Evolutionary conservation across 2,888 invertebrate species (phyloP), one percentile per base, ranked within the genome.

Genomic region (Acronicta psi): DNA sequence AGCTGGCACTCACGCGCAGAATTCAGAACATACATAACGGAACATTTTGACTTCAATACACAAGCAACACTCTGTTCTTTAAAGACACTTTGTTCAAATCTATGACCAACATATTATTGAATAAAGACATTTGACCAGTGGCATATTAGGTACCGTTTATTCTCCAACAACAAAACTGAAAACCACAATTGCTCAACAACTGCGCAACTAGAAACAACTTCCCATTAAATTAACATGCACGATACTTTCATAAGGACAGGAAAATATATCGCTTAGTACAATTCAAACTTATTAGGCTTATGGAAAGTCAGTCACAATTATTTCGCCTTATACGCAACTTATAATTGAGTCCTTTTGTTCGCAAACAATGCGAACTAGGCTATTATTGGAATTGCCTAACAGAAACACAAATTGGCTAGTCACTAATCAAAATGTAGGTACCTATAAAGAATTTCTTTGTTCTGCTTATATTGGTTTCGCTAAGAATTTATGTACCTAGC

Each of bases 301-400:
- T 61, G 50, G 61, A 69, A 72, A 70, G 63, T 37, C 29, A 34
- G 43, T 57, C 18, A 47, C 60, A 69, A 60, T 53, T 53, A 60
- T 59, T 42, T 42, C 40, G 10, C 78, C 78, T 20, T 69, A 71
- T 59, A 66, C 2, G 75, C 62, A 20, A 44, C 18, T 71, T 77
- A 71, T 77, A 77, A 77, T 77, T 77, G 75, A 69, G 40, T 67
- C 60, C 60, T 68, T 71, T 68, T 68, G 73, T 71, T 62, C 17
- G 29, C 13, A 0, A 8, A 72, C 69, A 62, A 59, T 62, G 44
- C 49, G 16, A 31, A 18, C 14, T 9, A 4, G 17, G 42, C 52
- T 18, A 67, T 58, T 50, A 66, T 44, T 54, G 36, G 64, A 14
- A 64, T 42, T 63, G 68, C 36, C 18, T 44, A 37, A 25, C 17